phyloP scores from a whole-genome alignment of 2,797 vertebrate species.

The Epinephelus coioides region DNA sequence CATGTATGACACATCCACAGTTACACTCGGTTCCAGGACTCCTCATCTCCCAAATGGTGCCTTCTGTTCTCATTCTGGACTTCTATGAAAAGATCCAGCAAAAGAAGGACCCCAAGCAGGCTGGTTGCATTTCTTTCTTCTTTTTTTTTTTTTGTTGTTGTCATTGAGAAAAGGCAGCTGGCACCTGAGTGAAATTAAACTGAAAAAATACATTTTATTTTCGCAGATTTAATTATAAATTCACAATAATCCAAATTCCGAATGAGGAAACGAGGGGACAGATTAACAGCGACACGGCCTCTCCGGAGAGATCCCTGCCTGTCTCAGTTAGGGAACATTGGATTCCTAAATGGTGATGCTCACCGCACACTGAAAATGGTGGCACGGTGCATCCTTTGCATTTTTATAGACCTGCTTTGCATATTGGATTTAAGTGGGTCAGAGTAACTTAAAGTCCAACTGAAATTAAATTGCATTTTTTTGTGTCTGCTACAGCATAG shows the following conservation, averaged over 20 bases:
- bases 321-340: constrained; percentile 54
- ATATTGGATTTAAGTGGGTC: constrained; percentile 75
- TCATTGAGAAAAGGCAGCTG: constrained; percentile 42
- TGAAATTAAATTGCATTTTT: constrained; percentile 12
- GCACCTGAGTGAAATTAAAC: constrained; percentile 7
- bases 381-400: constrained; percentile 71
- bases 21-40: constrained; percentile 78
- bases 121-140: constrained; percentile 17
- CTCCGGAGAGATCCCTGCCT: constrained; percentile 46
- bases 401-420: constrained; percentile 77
- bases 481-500: not conserved
- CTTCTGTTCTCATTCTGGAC: constrained; percentile 79
- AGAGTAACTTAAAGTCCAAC: constrained; percentile 49
- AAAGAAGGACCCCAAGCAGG: constrained; percentile 43
- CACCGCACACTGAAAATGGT: constrained; percentile 70
- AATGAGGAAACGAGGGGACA: constrained; percentile 17
- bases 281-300: constrained; percentile 26
- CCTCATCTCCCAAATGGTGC: constrained; percentile 82
- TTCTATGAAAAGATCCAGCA: constrained; percentile 67
- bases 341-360: constrained; percentile 72
- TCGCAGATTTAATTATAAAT: constrained; percentile 24
- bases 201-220: constrained; percentile 19
- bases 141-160: not conserved
- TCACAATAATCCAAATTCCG: constrained; percentile 21
- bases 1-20: constrained; percentile 82